Evolutionary conservation across 2,797 vertebrate species (phyloP), one percentile per base, ranked within the genome.

Genomic region (Threskiornis aethiopicus): DNA sequence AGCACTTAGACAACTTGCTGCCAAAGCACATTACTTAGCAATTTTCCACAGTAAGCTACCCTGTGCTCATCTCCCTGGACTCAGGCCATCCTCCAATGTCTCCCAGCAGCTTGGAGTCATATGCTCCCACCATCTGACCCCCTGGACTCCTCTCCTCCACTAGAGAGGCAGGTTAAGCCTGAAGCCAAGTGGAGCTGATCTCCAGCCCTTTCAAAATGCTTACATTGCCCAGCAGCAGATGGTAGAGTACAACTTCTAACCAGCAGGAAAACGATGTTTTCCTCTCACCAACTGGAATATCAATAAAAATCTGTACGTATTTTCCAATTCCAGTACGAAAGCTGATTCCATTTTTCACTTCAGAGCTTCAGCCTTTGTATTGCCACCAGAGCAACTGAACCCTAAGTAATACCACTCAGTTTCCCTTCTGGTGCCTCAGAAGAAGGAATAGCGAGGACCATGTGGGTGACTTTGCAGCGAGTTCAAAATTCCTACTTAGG

Each of bases 31-130:
- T 89, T 69, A 54, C 73, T 69, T 67, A 59, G 84, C 78, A 64
- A n/a, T 95, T 89, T 94, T 59, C 64, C 84, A 46, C 90, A 55
- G 64, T 87, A 76, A 79, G 39, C 58, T 88, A 33, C 29, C 22
- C 70, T 78, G 70, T 66, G 66, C 51, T 93, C 83, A 15, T 70
- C 35, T 73, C 39, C 13, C 87, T 94, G 91, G 79, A 81, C 52
- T 37, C 44, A 61, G 78, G 57, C 79, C 84, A 81, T 72, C 57
- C 65, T 49, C 70, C 89, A 65, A 19, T 58, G n/a, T 65, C 82
- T 79, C 95, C 79, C 80, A 90, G 57, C 59, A 92, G 77, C 81
- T 92, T 52, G 71, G 67, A 95, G 75, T 92, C 94, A 91, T 92
- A 71, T 46, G 44, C 29, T 95, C 33, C 75, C 67, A 51, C 86